Conservation (phyloP, 2,113 vertebrate species). For the Channa argus region DNA sequence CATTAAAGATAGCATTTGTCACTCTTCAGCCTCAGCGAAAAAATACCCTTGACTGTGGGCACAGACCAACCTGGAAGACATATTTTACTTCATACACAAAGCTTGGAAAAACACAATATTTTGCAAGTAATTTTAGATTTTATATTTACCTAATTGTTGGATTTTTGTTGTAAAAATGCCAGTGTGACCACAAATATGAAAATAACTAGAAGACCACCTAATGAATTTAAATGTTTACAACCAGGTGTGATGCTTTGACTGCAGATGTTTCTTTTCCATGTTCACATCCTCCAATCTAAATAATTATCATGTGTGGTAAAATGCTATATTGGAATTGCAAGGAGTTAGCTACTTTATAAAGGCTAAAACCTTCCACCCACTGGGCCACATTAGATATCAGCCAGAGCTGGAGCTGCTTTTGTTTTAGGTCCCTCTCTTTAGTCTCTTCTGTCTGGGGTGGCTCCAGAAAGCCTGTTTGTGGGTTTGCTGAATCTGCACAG, state of each 20-base stretch:
- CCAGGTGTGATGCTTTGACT: no score
- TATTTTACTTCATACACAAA: no score
- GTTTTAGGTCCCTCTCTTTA: conserved; percentile 16
- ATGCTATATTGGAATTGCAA: not conserved
- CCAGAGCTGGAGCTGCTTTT: conserved; percentile 34
- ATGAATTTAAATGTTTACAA: no score
- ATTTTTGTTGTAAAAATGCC: no score
- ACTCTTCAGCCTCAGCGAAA: conserved; percentile 21
- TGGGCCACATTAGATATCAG: conserved; percentile 36
- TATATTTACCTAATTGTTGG: no score
- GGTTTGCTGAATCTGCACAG: conserved; percentile 70
- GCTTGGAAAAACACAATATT: no score
- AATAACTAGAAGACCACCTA: no score
- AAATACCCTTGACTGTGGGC: not conserved
- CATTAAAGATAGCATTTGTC: conserved; percentile 32
- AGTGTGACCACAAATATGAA: no score
- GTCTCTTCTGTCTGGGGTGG: conserved; percentile 48
- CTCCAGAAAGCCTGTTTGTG: conserved; percentile 67
- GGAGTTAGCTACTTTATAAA: conserved; percentile 3
- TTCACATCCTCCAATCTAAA: no score
- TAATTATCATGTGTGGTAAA: conserved; percentile 6
- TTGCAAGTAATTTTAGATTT: no score
- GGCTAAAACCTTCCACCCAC: conserved; percentile 36
- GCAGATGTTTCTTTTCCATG: no score
- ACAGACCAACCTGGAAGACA: no score